A percentile compares a stretch with the other conserved stretches of the same genome.
Evolutionary conservation across 2,797 vertebrate genomes (phyloP).

Genomic region (Lepilemur septentrionalis): DNA sequence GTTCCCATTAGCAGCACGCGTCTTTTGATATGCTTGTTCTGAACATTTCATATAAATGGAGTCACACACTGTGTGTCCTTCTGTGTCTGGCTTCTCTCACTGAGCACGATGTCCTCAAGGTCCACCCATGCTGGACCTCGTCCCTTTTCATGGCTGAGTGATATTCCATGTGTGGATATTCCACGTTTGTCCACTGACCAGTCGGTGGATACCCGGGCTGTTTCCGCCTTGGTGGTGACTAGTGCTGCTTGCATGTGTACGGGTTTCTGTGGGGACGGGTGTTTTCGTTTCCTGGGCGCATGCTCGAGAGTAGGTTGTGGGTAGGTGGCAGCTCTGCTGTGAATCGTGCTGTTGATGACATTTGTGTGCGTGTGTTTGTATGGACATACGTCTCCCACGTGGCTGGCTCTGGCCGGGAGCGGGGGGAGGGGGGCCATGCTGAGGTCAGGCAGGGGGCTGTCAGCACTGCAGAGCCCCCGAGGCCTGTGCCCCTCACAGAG

Average conservation of each 20-base stretch:
- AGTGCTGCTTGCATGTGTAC: fast-evolving
- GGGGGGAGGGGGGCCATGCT: neutral
- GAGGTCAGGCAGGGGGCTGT: neutral
- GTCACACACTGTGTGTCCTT: neutral
- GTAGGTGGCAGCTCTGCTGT: neutral
- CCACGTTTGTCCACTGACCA: fast-evolving
- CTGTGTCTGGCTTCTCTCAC: neutral
- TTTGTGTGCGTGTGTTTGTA: neutral
- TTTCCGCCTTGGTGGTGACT: neutral
- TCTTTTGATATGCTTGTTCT: neutral
- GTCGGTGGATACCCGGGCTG: neutral
- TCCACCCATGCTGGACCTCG: fast-evolving
- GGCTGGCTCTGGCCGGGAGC: neutral
- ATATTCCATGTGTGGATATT: fast-evolving
- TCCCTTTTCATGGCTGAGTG: neutral
- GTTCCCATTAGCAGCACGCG: neutral
- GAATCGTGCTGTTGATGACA: neutral
- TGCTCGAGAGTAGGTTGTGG: too few species aligned
- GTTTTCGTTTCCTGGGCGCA: neutral
- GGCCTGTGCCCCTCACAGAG: neutral
- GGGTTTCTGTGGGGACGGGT: too few species aligned
- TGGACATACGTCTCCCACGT: too few species aligned
- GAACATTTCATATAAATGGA: neutral
- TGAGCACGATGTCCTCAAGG: fast-evolving
- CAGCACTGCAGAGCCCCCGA: neutral